Percentiles rank a stretch among this genome's conserved stretches.
These are phyloP conservation scores for Lasioglossum figueresi DNA, from an alignment of 2,888 invertebrate species.

Conservation along the genomic window DNA sequence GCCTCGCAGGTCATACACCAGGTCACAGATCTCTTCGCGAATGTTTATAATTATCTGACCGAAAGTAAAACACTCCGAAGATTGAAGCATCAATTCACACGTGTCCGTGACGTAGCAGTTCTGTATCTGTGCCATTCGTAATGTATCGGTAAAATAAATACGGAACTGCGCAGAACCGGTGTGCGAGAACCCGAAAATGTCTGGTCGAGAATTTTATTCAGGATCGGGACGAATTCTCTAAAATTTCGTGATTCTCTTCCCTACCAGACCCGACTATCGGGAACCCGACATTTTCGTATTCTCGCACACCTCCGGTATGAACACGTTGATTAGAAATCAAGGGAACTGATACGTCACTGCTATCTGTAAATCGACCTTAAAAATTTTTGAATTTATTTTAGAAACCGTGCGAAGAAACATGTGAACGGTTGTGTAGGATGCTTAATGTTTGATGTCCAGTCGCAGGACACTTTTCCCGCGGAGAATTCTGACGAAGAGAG, in stretches of 20 bases:
- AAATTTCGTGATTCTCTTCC: background rate
- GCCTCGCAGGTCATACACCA: background rate
- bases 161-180: background rate
- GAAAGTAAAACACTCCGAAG: background rate
- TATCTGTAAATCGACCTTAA: background rate
- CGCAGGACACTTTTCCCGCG: slow-evolving; percentile 49
- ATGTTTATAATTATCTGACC: background rate
- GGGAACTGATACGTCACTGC: background rate
- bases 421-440: background rate
- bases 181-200: background rate
- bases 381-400: background rate
- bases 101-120: no score
- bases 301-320: background rate
- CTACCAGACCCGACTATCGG: no score
- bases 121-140: background rate
- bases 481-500: slow-evolving; percentile 42
- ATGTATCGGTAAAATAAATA: background rate
- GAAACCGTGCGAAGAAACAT: background rate
- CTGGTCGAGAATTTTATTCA: background rate
- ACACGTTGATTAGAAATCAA: background rate
- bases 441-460: background rate
- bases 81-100: background rate
- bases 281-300: background rate
- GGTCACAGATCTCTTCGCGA: background rate
- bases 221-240: background rate